Conservation (phyloP, 2,888 invertebrate genomes). For the Thereva nobilitata region DNA sequence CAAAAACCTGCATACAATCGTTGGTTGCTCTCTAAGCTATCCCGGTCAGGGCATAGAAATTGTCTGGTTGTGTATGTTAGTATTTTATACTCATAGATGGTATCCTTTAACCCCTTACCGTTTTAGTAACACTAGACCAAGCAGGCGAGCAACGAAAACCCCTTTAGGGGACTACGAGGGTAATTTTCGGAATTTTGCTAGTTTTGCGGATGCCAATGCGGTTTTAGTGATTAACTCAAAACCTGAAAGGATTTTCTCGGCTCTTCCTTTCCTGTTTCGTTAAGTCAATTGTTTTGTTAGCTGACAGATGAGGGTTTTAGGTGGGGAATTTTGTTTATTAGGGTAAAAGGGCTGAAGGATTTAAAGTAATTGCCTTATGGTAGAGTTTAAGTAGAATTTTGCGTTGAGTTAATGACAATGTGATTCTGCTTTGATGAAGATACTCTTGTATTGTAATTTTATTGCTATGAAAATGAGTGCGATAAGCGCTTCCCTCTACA, state of each 20-base stretch:
- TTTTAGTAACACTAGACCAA: slow-evolving; percentile 11
- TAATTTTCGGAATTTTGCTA: slow-evolving; percentile 30
- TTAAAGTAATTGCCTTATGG: slow-evolving; percentile 28
- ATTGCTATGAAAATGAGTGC: no score
- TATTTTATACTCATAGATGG: slow-evolving; percentile 3
- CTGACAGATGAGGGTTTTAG: slow-evolving; percentile 30
- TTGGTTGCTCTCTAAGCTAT: no score
- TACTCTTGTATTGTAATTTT: no score
- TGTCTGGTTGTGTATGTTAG: no score
- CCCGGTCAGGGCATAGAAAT: no score
- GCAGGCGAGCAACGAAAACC: not conserved
- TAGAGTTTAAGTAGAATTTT: slow-evolving; percentile 8
- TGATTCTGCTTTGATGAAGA: slow-evolving; percentile 9
- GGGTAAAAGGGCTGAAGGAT: slow-evolving; percentile 8
- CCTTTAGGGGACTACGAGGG: not conserved
- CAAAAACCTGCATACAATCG: no score
- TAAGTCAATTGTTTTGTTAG: slow-evolving; percentile 34
- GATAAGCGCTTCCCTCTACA: no score
- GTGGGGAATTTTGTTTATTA: slow-evolving; percentile 31
- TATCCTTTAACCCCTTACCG: slow-evolving; percentile 10
- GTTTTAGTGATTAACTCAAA: slow-evolving; percentile 33
- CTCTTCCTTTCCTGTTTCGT: not conserved
- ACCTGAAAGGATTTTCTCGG: slow-evolving; percentile 21
- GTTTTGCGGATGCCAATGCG: slow-evolving; percentile 31
- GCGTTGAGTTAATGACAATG: slow-evolving; percentile 23